phyloP scores from a whole-genome alignment of 2,888 invertebrate genomes.

The Cerceris ruficornis region DNA sequence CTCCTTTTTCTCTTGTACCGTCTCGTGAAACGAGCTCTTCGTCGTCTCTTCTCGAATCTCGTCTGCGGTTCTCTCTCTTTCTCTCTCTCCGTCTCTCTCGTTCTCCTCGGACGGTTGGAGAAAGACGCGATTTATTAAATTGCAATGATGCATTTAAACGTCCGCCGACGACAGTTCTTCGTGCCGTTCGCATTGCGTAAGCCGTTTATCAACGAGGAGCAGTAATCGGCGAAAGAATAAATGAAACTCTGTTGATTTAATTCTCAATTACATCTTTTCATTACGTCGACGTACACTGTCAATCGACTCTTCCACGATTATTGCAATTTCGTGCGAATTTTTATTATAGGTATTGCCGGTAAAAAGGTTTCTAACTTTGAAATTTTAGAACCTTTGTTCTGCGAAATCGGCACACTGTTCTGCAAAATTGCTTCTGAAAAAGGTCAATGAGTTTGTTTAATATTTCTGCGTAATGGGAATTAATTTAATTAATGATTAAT shows the following conservation, averaged over 20 bases:
- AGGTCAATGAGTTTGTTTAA: no score
- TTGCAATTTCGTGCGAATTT: no score
- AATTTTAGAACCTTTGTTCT: no score
- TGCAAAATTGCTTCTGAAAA: no score
- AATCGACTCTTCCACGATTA: no score
- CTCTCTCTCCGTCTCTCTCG: neutral
- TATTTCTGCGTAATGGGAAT: no score
- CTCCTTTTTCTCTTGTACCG: conserved; percentile 27
- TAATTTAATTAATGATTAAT: no score
- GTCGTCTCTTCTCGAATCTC: no score
- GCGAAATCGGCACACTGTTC: no score
- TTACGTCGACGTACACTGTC: neutral
- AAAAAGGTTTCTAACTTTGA: no score
- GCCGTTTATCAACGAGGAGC: conserved; percentile 5
- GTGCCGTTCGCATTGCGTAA: conserved; percentile 15
- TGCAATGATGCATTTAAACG: conserved; percentile 5
- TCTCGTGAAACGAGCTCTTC: conserved; percentile 10
- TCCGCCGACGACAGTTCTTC: neutral
- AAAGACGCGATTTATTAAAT: conserved; percentile 2
- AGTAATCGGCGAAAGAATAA: conserved; percentile 14
- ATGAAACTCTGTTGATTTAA: conserved; percentile 15
- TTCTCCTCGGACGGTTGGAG: neutral
- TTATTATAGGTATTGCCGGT: no score
- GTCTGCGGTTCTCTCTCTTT: neutral
- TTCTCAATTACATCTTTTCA: neutral